Conservation (phyloP, 2,113 vertebrate genomes). For the Chlorodrepanis virens region DNA sequence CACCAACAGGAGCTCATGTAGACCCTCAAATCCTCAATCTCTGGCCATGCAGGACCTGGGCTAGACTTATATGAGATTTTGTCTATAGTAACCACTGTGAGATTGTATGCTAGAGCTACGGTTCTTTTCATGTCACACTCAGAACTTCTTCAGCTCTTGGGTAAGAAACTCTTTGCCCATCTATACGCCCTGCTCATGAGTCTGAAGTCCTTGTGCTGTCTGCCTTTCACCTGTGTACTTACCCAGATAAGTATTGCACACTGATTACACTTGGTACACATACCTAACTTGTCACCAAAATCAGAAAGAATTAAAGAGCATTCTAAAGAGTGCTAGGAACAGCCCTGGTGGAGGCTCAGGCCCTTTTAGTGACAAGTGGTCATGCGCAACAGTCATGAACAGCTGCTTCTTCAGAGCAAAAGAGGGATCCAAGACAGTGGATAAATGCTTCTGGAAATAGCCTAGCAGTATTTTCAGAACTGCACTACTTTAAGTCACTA, state of each 20-base stretch:
- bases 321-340: background rate
- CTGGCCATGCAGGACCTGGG: background rate
- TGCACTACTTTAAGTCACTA: background rate
- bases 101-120: accelerated
- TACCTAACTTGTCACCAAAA: background rate
- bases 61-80: background rate
- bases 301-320: background rate
- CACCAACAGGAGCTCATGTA: background rate
- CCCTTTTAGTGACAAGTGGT: background rate
- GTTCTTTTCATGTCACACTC: background rate
- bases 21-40: background rate
- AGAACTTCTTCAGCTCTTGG: background rate
- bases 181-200: background rate
- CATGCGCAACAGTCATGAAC: background rate
- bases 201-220: background rate
- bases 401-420: background rate
- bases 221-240: background rate
- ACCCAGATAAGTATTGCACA: background rate
- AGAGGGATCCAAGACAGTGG: background rate
- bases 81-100: background rate
- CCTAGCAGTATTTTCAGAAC: background rate
- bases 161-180: background rate
- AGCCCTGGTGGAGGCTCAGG: background rate
- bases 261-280: background rate
- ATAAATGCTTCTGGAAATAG: background rate